Percentiles rank a stretch among this genome's conserved stretches.
phyloP scores from a whole-genome alignment of 1,140 invertebrate genomes.

The Ceratina calcarata region DNA sequence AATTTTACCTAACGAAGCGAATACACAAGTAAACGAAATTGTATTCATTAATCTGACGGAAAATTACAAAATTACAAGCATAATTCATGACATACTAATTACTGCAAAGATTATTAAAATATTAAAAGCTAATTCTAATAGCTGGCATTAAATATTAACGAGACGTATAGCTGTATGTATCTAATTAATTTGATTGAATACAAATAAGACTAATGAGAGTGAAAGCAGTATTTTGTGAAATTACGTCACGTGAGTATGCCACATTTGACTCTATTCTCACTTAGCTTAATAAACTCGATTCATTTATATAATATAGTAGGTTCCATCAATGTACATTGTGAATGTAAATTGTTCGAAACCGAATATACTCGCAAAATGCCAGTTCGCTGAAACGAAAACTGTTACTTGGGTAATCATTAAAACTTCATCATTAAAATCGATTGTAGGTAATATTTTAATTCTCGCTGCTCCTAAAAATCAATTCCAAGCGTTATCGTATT shows the following conservation, averaged over 20 bases:
- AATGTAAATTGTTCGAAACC: constrained; percentile 4
- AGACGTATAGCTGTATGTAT: neutral
- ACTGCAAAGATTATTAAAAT: too few relatives aligned
- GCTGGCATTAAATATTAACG: too few relatives aligned
- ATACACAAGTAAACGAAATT: too few relatives aligned
- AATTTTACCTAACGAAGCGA: too few relatives aligned
- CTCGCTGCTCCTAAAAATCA: too few relatives aligned
- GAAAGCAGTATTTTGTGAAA: neutral
- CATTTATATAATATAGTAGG: neutral
- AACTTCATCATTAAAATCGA: too few relatives aligned
- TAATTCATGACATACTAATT: too few relatives aligned
- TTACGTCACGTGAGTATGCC: neutral
- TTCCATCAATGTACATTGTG: neutral
- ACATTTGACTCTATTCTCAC: neutral
- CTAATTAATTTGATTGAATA: neutral
- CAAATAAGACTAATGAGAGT: neutral
- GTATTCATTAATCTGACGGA: too few relatives aligned
- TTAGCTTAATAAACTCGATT: constrained; percentile 11
- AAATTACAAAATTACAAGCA: too few relatives aligned
- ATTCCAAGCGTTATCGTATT: too few relatives aligned
- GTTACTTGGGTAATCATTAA: neutral
- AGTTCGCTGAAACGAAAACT: neutral
- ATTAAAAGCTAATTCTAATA: too few relatives aligned
- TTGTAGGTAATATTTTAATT: too few relatives aligned
- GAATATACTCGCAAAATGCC: neutral